phyloP scores from a whole-genome alignment of 2,113 vertebrate species.

The Urocolius indicus region DNA sequence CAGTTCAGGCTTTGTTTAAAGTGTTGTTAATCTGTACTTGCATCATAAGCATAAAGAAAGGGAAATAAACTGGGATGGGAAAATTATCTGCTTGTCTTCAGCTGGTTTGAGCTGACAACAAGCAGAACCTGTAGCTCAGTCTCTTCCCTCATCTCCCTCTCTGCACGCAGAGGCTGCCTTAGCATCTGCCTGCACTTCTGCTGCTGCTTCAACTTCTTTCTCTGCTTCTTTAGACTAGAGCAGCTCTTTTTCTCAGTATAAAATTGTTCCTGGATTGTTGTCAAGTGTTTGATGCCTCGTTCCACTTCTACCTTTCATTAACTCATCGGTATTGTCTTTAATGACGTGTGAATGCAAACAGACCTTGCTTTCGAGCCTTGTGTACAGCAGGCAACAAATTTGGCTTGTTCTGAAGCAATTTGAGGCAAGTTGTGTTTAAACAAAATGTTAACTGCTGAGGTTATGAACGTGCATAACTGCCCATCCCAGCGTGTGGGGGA shows the following conservation, averaged over 20 bases:
- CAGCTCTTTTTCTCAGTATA: background rate
- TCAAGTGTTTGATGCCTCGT: background rate
- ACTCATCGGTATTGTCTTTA: background rate
- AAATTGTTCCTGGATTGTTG: background rate
- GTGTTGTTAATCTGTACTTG: background rate
- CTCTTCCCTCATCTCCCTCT: background rate
- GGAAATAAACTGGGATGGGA: constrained; percentile 15
- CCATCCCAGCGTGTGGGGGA: background rate
- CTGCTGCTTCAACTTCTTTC: constrained; percentile 18
- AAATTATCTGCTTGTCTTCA: background rate
- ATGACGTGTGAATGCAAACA: background rate
- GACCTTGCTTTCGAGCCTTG: background rate
- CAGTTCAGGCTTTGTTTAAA: background rate
- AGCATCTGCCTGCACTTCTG: background rate
- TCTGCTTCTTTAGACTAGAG: background rate
- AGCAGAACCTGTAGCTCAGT: constrained; percentile 39
- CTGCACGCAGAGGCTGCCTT: background rate
- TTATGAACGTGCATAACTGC: background rate
- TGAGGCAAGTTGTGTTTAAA: background rate
- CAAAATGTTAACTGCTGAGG: background rate
- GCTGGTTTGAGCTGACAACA: constrained; percentile 11
- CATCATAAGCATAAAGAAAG: constrained; percentile 30
- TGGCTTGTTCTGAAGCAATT: background rate
- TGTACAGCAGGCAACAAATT: background rate
- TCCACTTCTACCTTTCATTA: background rate